Evolutionary conservation across 2,888 invertebrate genomes (phyloP), one percentile per base, ranked within the genome.

Genomic region (Drosophila acutilabella): DNA sequence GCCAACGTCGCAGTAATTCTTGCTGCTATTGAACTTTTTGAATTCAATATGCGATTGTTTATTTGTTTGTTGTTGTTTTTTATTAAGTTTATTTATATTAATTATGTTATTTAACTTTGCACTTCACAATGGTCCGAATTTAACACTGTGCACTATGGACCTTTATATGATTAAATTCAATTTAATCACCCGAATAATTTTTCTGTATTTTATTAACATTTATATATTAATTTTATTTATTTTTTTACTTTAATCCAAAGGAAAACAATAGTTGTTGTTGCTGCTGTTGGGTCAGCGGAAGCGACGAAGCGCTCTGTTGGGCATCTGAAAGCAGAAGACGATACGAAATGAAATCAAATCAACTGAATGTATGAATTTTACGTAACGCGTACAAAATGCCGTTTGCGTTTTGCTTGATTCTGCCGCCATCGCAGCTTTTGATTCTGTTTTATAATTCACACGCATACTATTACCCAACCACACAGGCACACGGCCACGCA

Each of bases 371-470:
- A 61, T 42, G 38, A 78, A 69, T 74, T 83, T 83, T 83, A 83
- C 83, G 83, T 83, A 83, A 83, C 83, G 78, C 83, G 78, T 73
- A 77, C 51, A 69, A 77, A 87, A 78, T 79, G 78, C 80, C 75
- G 80, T 77, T 76, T 76, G 71, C 71, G 66, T 72, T 71, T 67
- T 71, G 71, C 52, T 62, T 57, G 81, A 78, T 81, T 81, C 84
- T 80, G 71, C 64, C 75, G 79, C 73, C 66, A 81, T 71, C 82
- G 80, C 82, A 82, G 83, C 86, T 83, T 83, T 83, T 83, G 88
- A 88, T 83, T 83, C 88, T 83, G 88, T 88, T 83, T 83, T 83
- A 83, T 83, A 83, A 83, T 83, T 83, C 88, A 71, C 64, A 71
- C 67, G 33, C 57, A 75, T 58, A 67, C 71, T 57, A 18, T 45